Conservation (phyloP, 2,797 vertebrate genomes). For the Platalea minor region DNA sequence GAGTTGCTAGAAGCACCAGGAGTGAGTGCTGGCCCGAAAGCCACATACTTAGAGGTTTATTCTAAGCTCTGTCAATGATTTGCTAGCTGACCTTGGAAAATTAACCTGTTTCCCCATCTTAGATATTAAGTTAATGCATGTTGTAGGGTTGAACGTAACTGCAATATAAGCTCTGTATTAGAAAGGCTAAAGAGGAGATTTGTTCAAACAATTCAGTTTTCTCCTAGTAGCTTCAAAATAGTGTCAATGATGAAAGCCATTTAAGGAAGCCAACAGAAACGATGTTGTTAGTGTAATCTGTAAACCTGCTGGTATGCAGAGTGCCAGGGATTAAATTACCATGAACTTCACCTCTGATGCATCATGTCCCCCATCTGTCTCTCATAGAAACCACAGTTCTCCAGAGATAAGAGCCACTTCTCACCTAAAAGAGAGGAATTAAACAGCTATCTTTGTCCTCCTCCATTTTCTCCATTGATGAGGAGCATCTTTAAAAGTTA, state of each 20-base stretch:
- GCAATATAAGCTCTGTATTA: background rate
- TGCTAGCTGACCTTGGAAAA: background rate
- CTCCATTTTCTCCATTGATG: background rate
- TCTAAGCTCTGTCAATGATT: background rate
- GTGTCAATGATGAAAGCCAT: background rate
- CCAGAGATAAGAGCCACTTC: background rate
- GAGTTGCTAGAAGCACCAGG: background rate
- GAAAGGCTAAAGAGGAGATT: background rate
- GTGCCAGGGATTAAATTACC: background rate
- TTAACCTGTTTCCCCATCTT: background rate
- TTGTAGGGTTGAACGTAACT: background rate
- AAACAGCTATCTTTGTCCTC: background rate
- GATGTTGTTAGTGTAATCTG: background rate
- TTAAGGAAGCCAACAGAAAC: background rate
- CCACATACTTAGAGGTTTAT: background rate
- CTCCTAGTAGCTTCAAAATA: background rate
- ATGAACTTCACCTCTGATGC: background rate
- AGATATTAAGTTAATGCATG: background rate
- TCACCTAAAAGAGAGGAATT: background rate
- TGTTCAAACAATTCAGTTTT: background rate
- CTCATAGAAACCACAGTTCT: background rate
- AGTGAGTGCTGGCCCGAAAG: background rate
- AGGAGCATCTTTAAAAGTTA: background rate
- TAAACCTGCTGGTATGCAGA: background rate
- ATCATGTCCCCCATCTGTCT: background rate